Evolutionary conservation across 2,888 invertebrate genomes (phyloP).

Genomic region (Cryptocheilus praepositus): DNA sequence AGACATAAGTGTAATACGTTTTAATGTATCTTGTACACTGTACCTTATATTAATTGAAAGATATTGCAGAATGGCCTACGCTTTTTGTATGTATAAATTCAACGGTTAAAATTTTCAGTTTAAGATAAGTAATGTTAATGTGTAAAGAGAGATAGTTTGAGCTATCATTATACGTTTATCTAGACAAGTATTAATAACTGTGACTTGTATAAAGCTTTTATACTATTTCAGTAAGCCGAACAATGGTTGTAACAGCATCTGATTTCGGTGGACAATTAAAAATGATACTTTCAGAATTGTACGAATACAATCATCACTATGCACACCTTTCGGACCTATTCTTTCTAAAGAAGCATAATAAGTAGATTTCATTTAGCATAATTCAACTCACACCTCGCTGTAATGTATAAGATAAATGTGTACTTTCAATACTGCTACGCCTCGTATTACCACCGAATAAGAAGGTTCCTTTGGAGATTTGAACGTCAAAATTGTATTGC

Average conservation of each 20-base stretch:
- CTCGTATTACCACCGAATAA: too few species aligned
- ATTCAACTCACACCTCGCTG: too few species aligned
- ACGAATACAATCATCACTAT: constrained; percentile 27
- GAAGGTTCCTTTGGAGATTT: too few species aligned
- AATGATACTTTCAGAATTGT: constrained; percentile 55
- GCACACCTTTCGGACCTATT: neutral
- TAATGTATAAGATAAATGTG: too few species aligned
- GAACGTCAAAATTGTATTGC: too few species aligned
- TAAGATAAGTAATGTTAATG: constrained; percentile 13
- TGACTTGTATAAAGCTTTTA: constrained; percentile 55
- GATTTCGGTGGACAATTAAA: constrained; percentile 54
- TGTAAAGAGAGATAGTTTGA: too few species aligned
- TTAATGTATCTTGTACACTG: constrained; percentile 8
- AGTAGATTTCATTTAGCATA: too few species aligned
- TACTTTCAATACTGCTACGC: too few species aligned
- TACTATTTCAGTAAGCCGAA: constrained; percentile 48
- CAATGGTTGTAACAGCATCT: constrained; percentile 45
- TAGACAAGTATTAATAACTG: constrained; percentile 35
- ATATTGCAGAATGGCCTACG: constrained; percentile 35
- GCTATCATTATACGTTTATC: constrained; percentile 14
- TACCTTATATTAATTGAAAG: constrained; percentile 4
- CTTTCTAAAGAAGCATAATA: too few species aligned
- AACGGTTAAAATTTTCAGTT: constrained; percentile 22
- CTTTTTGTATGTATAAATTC: constrained; percentile 28
- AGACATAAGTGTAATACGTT: too few species aligned